These are phyloP conservation scores for Trypoxylus dichotomus DNA, from an alignment of 1,140 invertebrate genomes.

Conservation along the genomic window DNA sequence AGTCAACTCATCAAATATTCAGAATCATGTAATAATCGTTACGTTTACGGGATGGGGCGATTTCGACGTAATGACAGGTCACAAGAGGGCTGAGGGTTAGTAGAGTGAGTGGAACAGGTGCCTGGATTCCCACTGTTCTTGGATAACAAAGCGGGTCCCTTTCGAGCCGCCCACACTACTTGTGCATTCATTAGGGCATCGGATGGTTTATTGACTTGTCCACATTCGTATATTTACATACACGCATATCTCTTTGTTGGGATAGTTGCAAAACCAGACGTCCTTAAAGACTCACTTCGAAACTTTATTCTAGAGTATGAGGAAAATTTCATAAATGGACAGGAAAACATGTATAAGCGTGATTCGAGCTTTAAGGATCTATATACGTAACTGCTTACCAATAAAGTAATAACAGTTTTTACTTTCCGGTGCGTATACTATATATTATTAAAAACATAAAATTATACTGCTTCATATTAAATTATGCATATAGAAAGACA, in stretches of 20 bases:
- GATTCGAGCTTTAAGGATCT: not conserved
- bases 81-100: slow-evolving; percentile 6
- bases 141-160: slow-evolving; percentile 19
- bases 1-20: slow-evolving; percentile 38
- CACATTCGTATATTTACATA: not conserved
- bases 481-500: too few relatives aligned
- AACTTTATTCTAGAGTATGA: not conserved
- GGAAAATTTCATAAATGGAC: not conserved
- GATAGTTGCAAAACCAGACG: not conserved
- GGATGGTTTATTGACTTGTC: slow-evolving; percentile 27
- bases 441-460: too few relatives aligned
- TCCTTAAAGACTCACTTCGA: not conserved
- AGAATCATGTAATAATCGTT: slow-evolving; percentile 23
- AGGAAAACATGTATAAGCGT: not conserved
- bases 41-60: slow-evolving; percentile 5
- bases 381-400: not conserved
- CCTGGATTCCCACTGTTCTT: slow-evolving; percentile 18
- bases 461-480: too few relatives aligned
- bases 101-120: slow-evolving; percentile 6
- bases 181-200: slow-evolving; percentile 22
- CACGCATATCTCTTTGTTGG: not conserved
- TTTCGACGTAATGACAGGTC: slow-evolving; percentile 23
- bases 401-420: not conserved
- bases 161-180: not conserved
- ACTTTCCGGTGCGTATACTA: not conserved